These are phyloP conservation scores for Pocillopora damicornis DNA, from an alignment of 64 coral and sea anemone species.

Conservation along the genomic window DNA sequence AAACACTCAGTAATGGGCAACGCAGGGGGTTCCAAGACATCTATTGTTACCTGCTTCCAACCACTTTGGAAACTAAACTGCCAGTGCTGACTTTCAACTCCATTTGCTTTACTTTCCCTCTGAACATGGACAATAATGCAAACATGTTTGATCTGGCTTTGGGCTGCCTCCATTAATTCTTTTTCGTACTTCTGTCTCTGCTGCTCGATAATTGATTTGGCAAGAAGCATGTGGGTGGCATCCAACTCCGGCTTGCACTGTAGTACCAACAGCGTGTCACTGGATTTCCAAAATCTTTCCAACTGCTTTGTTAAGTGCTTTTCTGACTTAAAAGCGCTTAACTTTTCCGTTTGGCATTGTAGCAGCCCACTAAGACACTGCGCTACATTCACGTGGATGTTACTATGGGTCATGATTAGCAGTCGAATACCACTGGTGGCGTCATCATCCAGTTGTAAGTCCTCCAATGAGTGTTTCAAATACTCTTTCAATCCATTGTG, in stretches of 20 bases:
- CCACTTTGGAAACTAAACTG: slow-evolving; percentile 85
- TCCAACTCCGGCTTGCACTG: slow-evolving; percentile 79
- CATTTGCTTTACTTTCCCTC: slow-evolving; percentile 33
- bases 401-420: slow-evolving; percentile 77
- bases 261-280: slow-evolving; percentile 51
- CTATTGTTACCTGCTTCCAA: slow-evolving; percentile 83
- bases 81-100: slow-evolving; percentile 30
- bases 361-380: slow-evolving; percentile 51
- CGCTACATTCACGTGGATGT: slow-evolving; percentile 58
- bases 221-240: slow-evolving; percentile 68
- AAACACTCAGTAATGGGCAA: slow-evolving; percentile 58
- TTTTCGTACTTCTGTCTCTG: slow-evolving; percentile 34
- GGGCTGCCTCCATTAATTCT: background rate
- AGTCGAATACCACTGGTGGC: slow-evolving; percentile 33
- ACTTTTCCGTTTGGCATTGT: slow-evolving; percentile 54
- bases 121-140: slow-evolving; percentile 71
- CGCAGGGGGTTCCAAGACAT: slow-evolving; percentile 61
- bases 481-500: slow-evolving; percentile 61
- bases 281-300: slow-evolving; percentile 43
- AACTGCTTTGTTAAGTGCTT: slow-evolving; percentile 67
- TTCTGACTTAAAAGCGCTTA: slow-evolving; percentile 82
- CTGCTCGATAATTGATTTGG: slow-evolving; percentile 68
- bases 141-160: slow-evolving; percentile 59
- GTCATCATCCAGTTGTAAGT: slow-evolving; percentile 1
- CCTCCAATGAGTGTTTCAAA: slow-evolving; percentile 24